Conservation (phyloP, 2,888 invertebrate genomes). For the Synanthedon formicaeformis region DNA sequence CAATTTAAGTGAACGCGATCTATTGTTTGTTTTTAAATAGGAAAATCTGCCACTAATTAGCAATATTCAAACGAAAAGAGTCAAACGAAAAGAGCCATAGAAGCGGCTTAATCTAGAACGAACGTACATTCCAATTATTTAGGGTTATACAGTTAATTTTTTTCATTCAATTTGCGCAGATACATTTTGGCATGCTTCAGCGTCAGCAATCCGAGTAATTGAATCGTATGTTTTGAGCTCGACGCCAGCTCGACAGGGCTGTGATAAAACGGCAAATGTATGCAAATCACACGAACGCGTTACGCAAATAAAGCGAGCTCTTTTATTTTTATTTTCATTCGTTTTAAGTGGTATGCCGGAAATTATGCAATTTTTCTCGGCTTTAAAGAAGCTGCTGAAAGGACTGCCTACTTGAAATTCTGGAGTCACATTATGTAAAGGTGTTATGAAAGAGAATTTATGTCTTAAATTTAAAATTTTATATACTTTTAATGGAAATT, state of each 20-base stretch:
- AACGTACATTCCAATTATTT: background rate
- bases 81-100: too few species aligned
- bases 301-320: background rate
- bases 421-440: too few species aligned
- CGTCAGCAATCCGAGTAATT: conserved; percentile 17
- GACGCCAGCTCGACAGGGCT: conserved; percentile 2
- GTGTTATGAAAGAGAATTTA: too few species aligned
- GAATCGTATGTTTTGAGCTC: conserved; percentile 12
- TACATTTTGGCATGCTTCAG: conserved; percentile 12
- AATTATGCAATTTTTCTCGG: background rate
- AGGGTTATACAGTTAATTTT: background rate
- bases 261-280: conserved; percentile 3
- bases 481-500: too few species aligned
- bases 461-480: too few species aligned
- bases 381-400: too few species aligned
- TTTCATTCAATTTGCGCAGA: conserved; percentile 12
- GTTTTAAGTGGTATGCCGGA: background rate
- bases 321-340: background rate
- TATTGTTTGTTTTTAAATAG: too few species aligned
- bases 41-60: too few species aligned
- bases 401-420: too few species aligned
- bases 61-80: too few species aligned
- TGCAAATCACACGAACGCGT: conserved; percentile 1
- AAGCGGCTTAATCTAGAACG: too few species aligned
- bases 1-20: too few species aligned